Evolutionary conservation across 2,797 vertebrate genomes (phyloP).

Genomic region (Stomatorhinus walkeri): DNA sequence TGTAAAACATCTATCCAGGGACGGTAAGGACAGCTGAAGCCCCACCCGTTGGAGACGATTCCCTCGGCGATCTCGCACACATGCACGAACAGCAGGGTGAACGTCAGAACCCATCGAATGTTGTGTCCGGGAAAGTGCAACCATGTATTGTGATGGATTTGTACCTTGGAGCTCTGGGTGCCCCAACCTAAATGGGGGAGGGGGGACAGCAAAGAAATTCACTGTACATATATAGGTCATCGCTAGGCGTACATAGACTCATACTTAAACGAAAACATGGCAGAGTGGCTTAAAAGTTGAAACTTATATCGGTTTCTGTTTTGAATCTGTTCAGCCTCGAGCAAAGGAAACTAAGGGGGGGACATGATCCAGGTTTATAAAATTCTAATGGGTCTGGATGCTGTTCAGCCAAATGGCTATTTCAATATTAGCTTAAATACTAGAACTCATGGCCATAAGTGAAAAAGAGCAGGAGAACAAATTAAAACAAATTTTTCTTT

Average conservation of each 20-base stretch:
- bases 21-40: not conserved
- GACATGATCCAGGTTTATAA: too few relatives aligned
- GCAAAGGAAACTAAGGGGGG: too few relatives aligned
- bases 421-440: too few relatives aligned
- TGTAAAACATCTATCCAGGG: not conserved
- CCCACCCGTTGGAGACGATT: constrained; percentile 85
- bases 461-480: too few relatives aligned
- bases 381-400: too few relatives aligned
- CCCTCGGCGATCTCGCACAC: constrained; percentile 97
- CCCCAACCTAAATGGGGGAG: constrained; percentile 76
- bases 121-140: constrained; percentile 97
- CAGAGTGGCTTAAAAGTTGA: not conserved
- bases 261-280: not conserved
- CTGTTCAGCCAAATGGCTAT: too few relatives aligned
- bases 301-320: not conserved
- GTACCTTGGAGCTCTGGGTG: constrained; percentile 96
- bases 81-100: constrained; percentile 86
- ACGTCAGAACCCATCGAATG: constrained; percentile 92
- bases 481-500: too few relatives aligned
- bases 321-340: too few relatives aligned
- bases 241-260: not conserved
- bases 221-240: not conserved
- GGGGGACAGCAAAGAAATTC: not conserved
- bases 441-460: too few relatives aligned
- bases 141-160: constrained; percentile 99